phyloP scores from a whole-genome alignment of 2,888 invertebrate species.

The Entomobrya multifasciata region DNA sequence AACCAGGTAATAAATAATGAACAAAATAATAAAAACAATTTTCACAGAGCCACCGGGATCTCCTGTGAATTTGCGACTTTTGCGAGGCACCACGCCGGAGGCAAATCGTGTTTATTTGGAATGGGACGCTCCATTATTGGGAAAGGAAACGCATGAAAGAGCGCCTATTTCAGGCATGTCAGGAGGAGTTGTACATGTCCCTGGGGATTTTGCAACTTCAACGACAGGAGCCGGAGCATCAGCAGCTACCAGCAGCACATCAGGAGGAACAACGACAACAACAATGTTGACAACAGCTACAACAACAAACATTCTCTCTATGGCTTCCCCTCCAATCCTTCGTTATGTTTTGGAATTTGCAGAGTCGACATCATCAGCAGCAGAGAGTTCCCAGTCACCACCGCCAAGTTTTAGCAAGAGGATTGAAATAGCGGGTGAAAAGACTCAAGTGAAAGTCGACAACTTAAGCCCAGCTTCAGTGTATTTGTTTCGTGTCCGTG shows the following conservation, averaged over 20 bases:
- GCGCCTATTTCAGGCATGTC: conserved; percentile 58
- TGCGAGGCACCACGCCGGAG: conserved; percentile 68
- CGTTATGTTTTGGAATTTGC: conserved; percentile 78
- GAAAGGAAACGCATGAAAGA: conserved; percentile 51
- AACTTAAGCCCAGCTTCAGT: conserved; percentile 77
- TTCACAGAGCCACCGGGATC: conserved; percentile 72
- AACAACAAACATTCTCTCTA: conserved; percentile 45
- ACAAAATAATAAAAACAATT: conserved; percentile 51
- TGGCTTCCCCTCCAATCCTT: conserved; percentile 75
- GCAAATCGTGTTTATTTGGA: conserved; percentile 71
- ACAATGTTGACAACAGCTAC: conserved; percentile 66
- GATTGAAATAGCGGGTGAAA: conserved; percentile 73
- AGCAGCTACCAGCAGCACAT: conserved; percentile 20
- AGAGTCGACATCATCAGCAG: conserved; percentile 57
- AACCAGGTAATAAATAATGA: conserved; percentile 1
- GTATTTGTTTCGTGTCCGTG: conserved; percentile 77
- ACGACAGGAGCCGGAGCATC: conserved; percentile 58
- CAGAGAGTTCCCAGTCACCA: conserved; percentile 31
- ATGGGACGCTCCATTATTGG: conserved; percentile 71
- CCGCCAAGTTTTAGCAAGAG: conserved; percentile 55
- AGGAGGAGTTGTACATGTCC: conserved; percentile 54
- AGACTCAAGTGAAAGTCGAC: conserved; percentile 75
- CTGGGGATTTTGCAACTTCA: conserved; percentile 73
- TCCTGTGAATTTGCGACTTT: conserved; percentile 74
- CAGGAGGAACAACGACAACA: conserved; percentile 57